Evolutionary conservation across 2,113 vertebrate genomes (phyloP).

Genomic region (Struthidea cinerea): DNA sequence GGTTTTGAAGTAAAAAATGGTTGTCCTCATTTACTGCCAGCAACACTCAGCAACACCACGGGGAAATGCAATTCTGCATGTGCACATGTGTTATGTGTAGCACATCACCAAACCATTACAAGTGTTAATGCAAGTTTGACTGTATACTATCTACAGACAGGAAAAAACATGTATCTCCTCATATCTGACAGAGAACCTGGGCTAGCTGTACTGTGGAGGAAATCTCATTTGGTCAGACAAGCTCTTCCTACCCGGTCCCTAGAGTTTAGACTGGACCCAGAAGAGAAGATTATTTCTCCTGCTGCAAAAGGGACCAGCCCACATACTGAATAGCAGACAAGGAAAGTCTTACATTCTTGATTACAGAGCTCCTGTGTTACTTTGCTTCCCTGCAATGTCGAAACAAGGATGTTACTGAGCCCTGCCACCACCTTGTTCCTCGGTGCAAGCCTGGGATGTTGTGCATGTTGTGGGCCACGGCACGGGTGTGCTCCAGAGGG

Average conservation of each 20-base stretch:
- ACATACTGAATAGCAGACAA: neutral
- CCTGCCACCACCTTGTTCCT: neutral
- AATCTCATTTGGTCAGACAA: neutral
- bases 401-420: neutral
- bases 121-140: neutral
- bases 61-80: neutral
- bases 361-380: neutral
- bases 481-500: neutral
- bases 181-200: neutral
- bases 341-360: neutral
- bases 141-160: neutral
- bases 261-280: neutral
- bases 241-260: neutral
- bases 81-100: neutral
- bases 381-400: neutral
- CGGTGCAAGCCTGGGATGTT: neutral
- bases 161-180: neutral
- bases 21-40: neutral
- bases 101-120: neutral
- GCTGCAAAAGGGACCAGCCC: neutral
- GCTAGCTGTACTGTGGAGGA: neutral
- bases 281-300: neutral
- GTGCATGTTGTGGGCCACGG: fast-evolving
- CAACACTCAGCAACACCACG: neutral
- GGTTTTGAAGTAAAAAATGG: neutral